phyloP scores from a whole-genome alignment of 2,888 invertebrate species.

The Allygus modestus region DNA sequence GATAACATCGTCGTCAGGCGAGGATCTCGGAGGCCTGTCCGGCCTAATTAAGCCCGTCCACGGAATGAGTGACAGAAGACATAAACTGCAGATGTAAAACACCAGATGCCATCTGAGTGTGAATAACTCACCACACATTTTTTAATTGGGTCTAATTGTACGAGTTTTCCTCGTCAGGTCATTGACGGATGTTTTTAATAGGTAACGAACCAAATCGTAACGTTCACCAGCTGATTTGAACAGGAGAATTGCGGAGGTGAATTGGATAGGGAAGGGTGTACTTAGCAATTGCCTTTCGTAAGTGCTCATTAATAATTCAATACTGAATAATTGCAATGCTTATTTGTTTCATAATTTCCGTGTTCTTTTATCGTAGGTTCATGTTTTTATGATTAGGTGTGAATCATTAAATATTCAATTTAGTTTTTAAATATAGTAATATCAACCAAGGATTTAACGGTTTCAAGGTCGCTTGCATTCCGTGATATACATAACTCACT shows the following conservation, averaged over 20 bases:
- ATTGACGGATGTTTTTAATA: not conserved
- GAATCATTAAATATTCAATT: too few relatives aligned
- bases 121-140: not conserved
- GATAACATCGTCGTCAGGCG: conserved; percentile 1
- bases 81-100: conserved; percentile 28
- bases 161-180: not conserved
- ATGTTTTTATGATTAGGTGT: too few relatives aligned
- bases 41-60: not conserved
- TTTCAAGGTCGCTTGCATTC: too few relatives aligned
- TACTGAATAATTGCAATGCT: too few relatives aligned
- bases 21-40: not conserved
- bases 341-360: too few relatives aligned
- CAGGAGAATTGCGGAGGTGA: not conserved
- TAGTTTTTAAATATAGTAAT: too few relatives aligned
- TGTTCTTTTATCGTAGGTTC: too few relatives aligned
- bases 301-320: not conserved
- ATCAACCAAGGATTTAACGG: too few relatives aligned
- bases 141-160: conserved; percentile 12
- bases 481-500: too few relatives aligned
- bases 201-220: not conserved
- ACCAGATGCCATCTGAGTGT: conserved; percentile 5
- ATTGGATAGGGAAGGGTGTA: not conserved
- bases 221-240: not conserved
- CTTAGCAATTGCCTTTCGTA: not conserved
- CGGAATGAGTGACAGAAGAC: conserved; percentile 3